phyloP scores from a whole-genome alignment of 2,797 vertebrate species.

The Acipenser transmontanus region DNA sequence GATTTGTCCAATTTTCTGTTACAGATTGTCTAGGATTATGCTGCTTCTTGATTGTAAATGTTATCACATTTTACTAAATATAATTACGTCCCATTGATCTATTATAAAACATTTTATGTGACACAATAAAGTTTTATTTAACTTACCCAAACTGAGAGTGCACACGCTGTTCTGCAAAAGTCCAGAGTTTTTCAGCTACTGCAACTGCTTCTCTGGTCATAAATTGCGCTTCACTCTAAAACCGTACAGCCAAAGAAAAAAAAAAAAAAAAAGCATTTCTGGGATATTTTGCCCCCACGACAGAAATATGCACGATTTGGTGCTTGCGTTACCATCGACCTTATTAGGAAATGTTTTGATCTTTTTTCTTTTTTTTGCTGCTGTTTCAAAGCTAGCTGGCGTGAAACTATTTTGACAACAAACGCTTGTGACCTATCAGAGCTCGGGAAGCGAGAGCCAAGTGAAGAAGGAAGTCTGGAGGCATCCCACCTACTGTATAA shows the following conservation, averaged over 20 bases:
- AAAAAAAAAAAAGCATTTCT: background rate
- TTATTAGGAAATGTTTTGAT: constrained; percentile 10
- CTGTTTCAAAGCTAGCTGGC: background rate
- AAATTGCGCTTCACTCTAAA: background rate
- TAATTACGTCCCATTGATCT: too few species aligned
- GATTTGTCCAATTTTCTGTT: too few species aligned
- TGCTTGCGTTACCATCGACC: background rate
- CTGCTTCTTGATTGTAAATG: too few species aligned
- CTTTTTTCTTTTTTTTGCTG: background rate
- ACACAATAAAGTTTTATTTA: background rate
- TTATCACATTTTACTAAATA: too few species aligned
- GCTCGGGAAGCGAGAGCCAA: background rate
- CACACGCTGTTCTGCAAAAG: constrained; percentile 6
- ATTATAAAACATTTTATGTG: too few species aligned
- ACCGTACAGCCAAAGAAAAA: background rate
- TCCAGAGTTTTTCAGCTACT: background rate
- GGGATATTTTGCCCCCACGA: constrained; percentile 6
- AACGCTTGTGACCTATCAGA: too few species aligned
- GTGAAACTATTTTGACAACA: background rate
- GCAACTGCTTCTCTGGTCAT: background rate
- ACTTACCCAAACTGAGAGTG: constrained; percentile 4
- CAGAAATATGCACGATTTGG: constrained; percentile 17
- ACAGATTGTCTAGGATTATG: too few species aligned
- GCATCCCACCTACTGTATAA: background rate
- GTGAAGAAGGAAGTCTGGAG: background rate